Percentiles rank a stretch among this genome's conserved stretches.
These are phyloP conservation scores for Ibycter americanus DNA, from an alignment of 2,797 vertebrate genomes.

Conservation along the genomic window DNA sequence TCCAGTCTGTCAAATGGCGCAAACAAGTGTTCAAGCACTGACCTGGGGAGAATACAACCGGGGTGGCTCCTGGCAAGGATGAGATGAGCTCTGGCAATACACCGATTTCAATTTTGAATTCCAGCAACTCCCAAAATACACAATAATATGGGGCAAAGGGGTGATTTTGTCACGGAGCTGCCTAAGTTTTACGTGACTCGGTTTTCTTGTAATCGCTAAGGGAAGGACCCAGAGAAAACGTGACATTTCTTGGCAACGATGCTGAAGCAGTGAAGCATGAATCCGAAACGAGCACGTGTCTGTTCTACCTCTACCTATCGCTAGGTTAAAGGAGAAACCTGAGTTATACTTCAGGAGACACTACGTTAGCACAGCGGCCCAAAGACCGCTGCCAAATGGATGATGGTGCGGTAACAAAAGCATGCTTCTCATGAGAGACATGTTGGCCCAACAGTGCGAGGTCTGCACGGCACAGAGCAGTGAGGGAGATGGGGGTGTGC, in stretches of 20 bases:
- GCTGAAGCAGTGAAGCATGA: background rate
- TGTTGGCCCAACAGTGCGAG: fast-evolving
- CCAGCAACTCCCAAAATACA: background rate
- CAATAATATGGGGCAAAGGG: background rate
- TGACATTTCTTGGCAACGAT: fast-evolving
- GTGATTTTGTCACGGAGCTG: background rate
- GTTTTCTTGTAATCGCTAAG: background rate
- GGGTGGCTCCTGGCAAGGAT: background rate
- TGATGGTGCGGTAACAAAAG: background rate
- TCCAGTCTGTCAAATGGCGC: background rate
- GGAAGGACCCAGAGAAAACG: background rate
- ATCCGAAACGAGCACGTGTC: fast-evolving
- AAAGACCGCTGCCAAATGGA: background rate
- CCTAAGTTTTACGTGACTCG: background rate
- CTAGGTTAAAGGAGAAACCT: background rate
- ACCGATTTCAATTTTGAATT: constrained; percentile 25
- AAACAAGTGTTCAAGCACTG: background rate
- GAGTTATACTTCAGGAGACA: fast-evolving
- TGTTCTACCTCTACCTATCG: background rate
- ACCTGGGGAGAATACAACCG: background rate
- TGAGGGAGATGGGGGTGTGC: fast-evolving
- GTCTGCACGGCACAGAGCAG: background rate
- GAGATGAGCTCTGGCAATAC: constrained; percentile 48
- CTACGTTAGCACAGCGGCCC: background rate
- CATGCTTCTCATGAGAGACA: background rate